Base-by-base conservation (phyloP, 1,140 invertebrate genomes). In the Gonatopus flavifemur region DNA sequence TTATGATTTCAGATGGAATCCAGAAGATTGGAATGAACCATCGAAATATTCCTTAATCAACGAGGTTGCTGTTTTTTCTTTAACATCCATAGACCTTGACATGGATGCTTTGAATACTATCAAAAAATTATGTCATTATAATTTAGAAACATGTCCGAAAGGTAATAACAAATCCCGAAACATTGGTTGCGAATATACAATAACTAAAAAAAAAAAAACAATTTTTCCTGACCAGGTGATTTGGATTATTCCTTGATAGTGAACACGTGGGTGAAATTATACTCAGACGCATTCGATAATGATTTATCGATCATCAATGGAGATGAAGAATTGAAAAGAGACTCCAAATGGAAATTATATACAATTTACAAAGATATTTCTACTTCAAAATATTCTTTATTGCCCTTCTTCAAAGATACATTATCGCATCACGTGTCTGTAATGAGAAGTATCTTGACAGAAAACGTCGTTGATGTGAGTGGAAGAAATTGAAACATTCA, bases 351-450 rank as follows among this genome's bases (percentile, higher is more conserved):
- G 45, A 64, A 55, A 13, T 30, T 70, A 8, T 57, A 59, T 19
- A 48, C 49, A 2, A 66, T 62, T 25, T 72, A 72, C 48, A 55
- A 48, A 28, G 68, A 72, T 49, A 33, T 59, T 25, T 52, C 61
- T 8, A 52, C 49, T 33, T 42, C 55, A 2, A 54, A 57, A 19
- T 19, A 55, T 24, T 51, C 25, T 18, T 47, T 72, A 8, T 20
- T 64, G 7, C 33, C 51, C 5, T 39, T 69, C 5, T 63, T 65
- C 18, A 55, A 58, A 39, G 48, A 68, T 43, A 22, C 49, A 18
- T 46, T 64, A 2, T 52, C 36, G 32, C 22, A 62, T 15, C 48
- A 44, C 19, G 33, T 43, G 16, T 46, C n/a, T n/a, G n/a, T n/a
- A n/a, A n/a, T n/a, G n/a, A n/a, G n/a, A n/a, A n/a, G n/a, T n/a